Evolutionary conservation across 2,797 vertebrate genomes (phyloP), one percentile per base, ranked within the genome.

Genomic region (Benthosema pterotum): DNA sequence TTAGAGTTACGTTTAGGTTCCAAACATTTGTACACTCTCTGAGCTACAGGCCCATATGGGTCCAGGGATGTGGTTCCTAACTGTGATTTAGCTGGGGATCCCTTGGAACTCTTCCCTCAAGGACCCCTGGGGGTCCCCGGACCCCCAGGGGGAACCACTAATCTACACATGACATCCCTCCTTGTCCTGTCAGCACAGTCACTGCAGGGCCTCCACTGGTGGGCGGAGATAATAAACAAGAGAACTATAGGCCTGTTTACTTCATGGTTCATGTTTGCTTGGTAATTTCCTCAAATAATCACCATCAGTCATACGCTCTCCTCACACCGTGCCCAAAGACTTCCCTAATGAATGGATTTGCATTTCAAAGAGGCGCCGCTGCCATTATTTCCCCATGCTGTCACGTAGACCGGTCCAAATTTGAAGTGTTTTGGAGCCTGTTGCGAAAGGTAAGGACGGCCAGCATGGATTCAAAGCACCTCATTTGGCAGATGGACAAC

Each of bases 361-460:
- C 57, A 60, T 70, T 67, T 68, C 60, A 63, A 45, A 67, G 25
- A 72, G 52, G 47, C 54, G 12, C 5, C 18, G 25, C 42, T 2
- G 18, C 42, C 45, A 14, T 5, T n/a, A n/a, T n/a, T n/a, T n/a
- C n/a, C 22, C 4, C 55, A 65, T 16, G 11, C 25, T 11, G 16
- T 53, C 60, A 25, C 3, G 6, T 46, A 46, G 1, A 16, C 4
- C 7, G 4, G 9, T 15, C 11, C 14, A 42, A 19, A 22, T 22
- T 38, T 63, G 11, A n/a, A 45, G 42, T n/a, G 13, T 22, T 62
- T 42, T 13, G 4, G 4, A 17, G 1, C 51, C 1, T 17, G 46
- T 53, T 22, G 2, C 5, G 19, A 52, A n/a, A 25, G 18, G 1
- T 6, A 60, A 57, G 2, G 47, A 32, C 3, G 1, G 5, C 51